Conservation (phyloP, 2,888 invertebrate species). For the Allolobophora icterica region DNA sequence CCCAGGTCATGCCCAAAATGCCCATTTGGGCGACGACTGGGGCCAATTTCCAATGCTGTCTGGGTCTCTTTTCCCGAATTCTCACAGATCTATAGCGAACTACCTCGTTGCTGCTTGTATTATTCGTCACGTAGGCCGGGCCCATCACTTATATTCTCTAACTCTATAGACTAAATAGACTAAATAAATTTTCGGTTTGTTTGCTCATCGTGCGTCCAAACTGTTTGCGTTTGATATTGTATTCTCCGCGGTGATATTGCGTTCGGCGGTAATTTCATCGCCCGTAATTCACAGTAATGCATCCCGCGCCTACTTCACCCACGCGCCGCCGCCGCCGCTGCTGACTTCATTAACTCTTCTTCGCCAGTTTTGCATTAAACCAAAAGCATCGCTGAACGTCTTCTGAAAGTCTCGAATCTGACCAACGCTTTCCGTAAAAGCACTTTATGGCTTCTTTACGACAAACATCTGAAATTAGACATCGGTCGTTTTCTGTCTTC, state of each 20-base stretch:
- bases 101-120: background rate
- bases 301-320: background rate
- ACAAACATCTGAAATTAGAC: background rate
- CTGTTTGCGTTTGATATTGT: background rate
- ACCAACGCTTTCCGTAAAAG: background rate
- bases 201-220: background rate
- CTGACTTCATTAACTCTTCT: background rate
- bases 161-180: conserved; percentile 17
- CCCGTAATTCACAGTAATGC: conserved; percentile 13
- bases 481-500: background rate
- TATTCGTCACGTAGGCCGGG: background rate
- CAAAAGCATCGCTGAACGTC: background rate
- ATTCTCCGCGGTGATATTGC: background rate
- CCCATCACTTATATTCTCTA: background rate
- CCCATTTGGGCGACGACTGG: too few relatives aligned
- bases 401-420: background rate
- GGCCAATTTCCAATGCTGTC: too few relatives aligned
- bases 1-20: too few relatives aligned
- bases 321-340: background rate
- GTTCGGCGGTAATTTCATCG: background rate
- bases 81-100: too few relatives aligned
- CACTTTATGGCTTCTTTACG: conserved; percentile 6
- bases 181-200: background rate
- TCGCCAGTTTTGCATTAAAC: background rate
- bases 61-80: too few relatives aligned